phyloP scores from a whole-genome alignment of 64 coral and sea anemone genomes.

The Stichodactyla helianthus region DNA sequence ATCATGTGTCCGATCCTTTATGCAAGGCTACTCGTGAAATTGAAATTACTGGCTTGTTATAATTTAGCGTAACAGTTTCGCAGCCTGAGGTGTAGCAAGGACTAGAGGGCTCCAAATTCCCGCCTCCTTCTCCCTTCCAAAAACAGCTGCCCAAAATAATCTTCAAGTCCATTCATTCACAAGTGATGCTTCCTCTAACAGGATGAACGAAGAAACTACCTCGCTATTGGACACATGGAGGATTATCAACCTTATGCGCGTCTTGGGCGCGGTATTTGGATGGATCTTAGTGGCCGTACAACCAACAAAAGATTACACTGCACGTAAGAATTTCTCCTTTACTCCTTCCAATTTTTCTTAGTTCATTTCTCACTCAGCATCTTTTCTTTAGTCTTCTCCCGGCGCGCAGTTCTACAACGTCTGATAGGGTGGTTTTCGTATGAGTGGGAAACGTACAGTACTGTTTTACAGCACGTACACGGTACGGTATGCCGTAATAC shows the following conservation, averaged over 20 bases:
- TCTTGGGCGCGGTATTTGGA: conserved; percentile 76
- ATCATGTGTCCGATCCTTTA: no score
- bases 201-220: conserved; percentile 60
- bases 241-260: conserved; percentile 97
- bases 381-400: no score
- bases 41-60: no score
- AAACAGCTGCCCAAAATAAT: no score
- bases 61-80: background rate
- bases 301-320: conserved; percentile 76
- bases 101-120: no score
- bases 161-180: background rate
- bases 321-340: conserved; percentile 36
- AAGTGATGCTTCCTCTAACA: conserved; percentile 11
- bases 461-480: no score
- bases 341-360: background rate
- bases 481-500: no score
- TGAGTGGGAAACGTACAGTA: no score
- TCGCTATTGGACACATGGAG: conserved; percentile 88
- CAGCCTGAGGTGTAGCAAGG: background rate
- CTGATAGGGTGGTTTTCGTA: no score
- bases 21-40: no score
- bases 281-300: conserved; percentile 77
- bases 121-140: no score
- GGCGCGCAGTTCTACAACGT: no score
- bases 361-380: background rate